Evolutionary conservation across 2,888 invertebrate species (phyloP), one percentile per base, ranked within the genome.

Genomic region (Erebia palarica): DNA sequence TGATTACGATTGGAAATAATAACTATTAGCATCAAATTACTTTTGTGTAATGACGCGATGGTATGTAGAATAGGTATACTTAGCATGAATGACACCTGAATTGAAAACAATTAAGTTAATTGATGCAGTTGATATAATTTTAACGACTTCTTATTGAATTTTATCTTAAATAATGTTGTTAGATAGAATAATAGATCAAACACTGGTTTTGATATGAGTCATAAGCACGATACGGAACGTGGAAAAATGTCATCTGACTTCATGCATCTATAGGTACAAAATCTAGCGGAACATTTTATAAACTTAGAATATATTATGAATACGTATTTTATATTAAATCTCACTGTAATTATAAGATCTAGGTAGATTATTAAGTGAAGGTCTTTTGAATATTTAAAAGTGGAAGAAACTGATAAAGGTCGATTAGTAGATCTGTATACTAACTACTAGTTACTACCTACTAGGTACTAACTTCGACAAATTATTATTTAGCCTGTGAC

Each of bases 161-260:
- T 36, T 16, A 5, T 14, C 27, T 18, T 16, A 55, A 11, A 65
- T 59, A 60, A 55, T 72, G 53, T 69, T 27, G 60, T 59, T 21
- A 65, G 49, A 51, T 61, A 69, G 51, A 65, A 51, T 27, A 14
- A 1, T 66, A 44, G 16, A 42, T 65, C 4, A 44, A 65, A 58
- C 36, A 49, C 44, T 68, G 21, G 47, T 49, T 49, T 63, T 42
- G n/a, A 47, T 66, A 68, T 76, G 73, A 76, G 65, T 76, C 75
- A 74, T 66, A 57, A 66, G 63, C 64, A 70, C 73, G 81, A 79
- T 76, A 70, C 75, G 64, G 79, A 80, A 87, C 87, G 87, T 88
- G 88, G 83, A 85, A 81, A 86, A 82, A 88, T 88, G 85, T 81
- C 76, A 80, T 75, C 59, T 55, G 36, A 16, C 18, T 65, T 11